Evolutionary conservation across 2,113 vertebrate species (phyloP), one percentile per base, ranked within the genome.

Genomic region (Lagopus muta): DNA sequence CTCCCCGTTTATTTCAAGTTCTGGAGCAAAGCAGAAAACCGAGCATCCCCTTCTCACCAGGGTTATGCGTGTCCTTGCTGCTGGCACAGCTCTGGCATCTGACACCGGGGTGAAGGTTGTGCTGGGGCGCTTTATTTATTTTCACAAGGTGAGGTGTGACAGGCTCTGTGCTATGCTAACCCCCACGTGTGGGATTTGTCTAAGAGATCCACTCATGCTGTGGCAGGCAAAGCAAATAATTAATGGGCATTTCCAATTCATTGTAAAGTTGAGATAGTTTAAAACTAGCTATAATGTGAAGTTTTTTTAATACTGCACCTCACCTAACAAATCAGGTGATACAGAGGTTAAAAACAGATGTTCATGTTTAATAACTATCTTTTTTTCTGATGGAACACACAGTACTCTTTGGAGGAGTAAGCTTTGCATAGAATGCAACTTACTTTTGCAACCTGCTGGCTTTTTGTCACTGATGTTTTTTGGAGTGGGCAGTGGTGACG

Each of bases 321-420:
- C 40, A 11, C 43, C 24, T 76, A 24, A 30, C 2, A 11, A 71
- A 42, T 64, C 22, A 13, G 7, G 18, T 50, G 25, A 42, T 73
- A 17, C 8, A 2, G 38, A 12, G 0, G 0, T 11, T 19, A n/a
- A 64, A 25, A 55, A 27, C 57, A 27, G 40, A 6, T 65, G 21
- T 12, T 55, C 0, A 6, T 28, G 6, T 15, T 6, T 89, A 60
- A 19, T n/a, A n/a, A n/a, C n/a, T n/a, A n/a, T 86, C 21, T 65
- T 10, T 54, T 58, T 70, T 78, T 89, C 25, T 54, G 50, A 70
- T 43, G n/a, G 20, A 70, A 2, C 32, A 15, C 4, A 11, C 21
- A 18, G 7, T 38, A 22, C 8, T 27, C 15, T 79, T 21, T 43
- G 38, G 38, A 54, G 36, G 34, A 1, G 10, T 8, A 38, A 42